Base-by-base conservation (phyloP, 92 coral and sea anemone species). In the Heliopora coerulea region DNA sequence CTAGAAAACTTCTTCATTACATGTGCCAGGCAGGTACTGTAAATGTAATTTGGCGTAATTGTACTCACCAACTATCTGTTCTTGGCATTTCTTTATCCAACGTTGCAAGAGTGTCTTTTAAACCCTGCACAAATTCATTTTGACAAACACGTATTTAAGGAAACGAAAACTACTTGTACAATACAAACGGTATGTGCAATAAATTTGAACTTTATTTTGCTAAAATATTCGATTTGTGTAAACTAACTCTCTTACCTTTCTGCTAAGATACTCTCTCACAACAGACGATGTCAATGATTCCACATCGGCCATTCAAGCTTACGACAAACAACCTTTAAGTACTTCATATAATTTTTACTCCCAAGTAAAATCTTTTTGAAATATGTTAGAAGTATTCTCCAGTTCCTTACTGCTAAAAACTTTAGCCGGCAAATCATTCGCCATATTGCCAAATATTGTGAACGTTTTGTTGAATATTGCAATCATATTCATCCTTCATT, bases 241-340 rank as follows among this genome's bases (percentile, higher is more conserved):
- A n/a, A n/a, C n/a, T n/a, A n/a, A n/a, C n/a, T n/a, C 39, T 49
- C 26, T 72, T 33, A 92, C 97, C 96, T 92, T 92, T 89, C 97
- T 77, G 57, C 96, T 89, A 7, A 92, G 83, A 59, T 89, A 92
- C 79, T 92, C 97, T 15, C 97, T 76, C 8, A 92, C 97, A 39
- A 92, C 91, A 46, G 97, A 92, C 41, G 97, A 89, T 34, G 97
- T 84, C 25, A 92, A 24, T 8, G 97, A 80, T 35, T 83, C 89
- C 2, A 84, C 25, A 86, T 86, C 86, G 1, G 87, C 78, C 97
- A 91, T 91, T 44, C 59, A 44, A 67, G n/a, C 19, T 46, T 46
- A 8, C 12, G 7, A 46, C 15, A 46, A 46, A 46, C 52, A 46
- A 46, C n/a, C 52, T 6, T n/a, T n/a, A n/a, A n/a, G n/a, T n/a